Percentiles rank a stretch among this genome's conserved stretches.
These are phyloP conservation scores for Circaetus cinerascens DNA, from an alignment of 2,113 vertebrate species.

Conservation along the genomic window DNA sequence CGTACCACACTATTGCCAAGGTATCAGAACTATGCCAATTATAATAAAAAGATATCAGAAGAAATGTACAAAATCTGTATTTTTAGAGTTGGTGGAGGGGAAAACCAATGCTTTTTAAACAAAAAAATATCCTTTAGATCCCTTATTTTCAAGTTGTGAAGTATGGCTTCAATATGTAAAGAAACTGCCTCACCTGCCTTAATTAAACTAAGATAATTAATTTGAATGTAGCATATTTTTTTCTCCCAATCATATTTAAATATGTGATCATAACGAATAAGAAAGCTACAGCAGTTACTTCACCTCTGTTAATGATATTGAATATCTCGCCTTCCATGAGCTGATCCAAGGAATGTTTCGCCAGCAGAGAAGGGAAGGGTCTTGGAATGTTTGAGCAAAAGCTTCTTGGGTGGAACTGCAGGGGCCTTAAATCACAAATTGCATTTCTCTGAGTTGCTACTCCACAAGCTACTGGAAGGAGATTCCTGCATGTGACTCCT, in stretches of 20 bases:
- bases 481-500: background rate
- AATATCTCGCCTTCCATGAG: accelerated
- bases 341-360: background rate
- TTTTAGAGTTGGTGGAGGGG: background rate
- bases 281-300: background rate
- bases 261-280: background rate
- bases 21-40: background rate
- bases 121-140: background rate
- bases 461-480: accelerated
- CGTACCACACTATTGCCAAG: background rate
- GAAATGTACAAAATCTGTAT: background rate
- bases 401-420: background rate
- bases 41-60: background rate
- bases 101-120: background rate
- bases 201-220: background rate
- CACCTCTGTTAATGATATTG: background rate
- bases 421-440: background rate
- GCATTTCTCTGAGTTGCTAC: background rate
- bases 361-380: background rate
- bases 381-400: background rate
- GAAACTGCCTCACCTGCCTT: background rate
- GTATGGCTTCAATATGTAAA: background rate
- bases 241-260: background rate
- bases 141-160: background rate
- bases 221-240: background rate